A percentile compares a stretch with the other conserved stretches of the same genome.
These are phyloP conservation scores for Pan troglodytes DNA, from an alignment of 2,113 vertebrate species.

Conservation along the genomic window NHGRI_mPanTro3-v2.1_pri NC_072398.2:154760001-154760500, in stretches of 20 bases:
- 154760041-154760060: not conserved
- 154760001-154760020: not conserved
- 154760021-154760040: not conserved
- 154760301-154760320: constrained; percentile 59
- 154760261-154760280: constrained; percentile 55
- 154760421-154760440: not conserved
- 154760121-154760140: not conserved
- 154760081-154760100: not conserved
- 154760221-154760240: constrained; percentile 10
- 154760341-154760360: constrained; percentile 36
- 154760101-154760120: not conserved
- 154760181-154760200: constrained; percentile 65
- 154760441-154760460: not conserved
- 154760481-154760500: not conserved
- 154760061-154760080: not conserved
- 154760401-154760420: not conserved
- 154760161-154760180: constrained; percentile 54
- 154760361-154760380: constrained; percentile 32
- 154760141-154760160: constrained; percentile 48
- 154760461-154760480: not conserved
- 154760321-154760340: constrained; percentile 53
- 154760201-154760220: constrained; percentile 69
- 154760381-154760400: constrained; percentile 29
- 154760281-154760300: constrained; percentile 66
- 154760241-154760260: constrained; percentile 61